phyloP scores from a whole-genome alignment of 1,140 invertebrate genomes.

The Paralvinella palmiformis region DNA sequence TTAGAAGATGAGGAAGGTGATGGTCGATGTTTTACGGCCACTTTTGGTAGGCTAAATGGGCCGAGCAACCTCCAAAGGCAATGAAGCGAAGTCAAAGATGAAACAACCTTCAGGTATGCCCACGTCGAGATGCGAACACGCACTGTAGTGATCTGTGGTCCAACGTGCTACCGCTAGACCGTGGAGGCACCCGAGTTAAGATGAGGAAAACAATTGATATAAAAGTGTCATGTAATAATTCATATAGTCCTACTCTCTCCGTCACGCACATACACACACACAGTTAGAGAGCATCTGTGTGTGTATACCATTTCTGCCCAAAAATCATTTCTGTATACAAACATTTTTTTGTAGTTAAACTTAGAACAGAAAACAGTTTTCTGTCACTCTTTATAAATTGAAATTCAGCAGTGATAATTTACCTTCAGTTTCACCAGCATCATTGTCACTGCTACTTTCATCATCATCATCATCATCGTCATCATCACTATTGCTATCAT shows the following conservation, averaged over 20 bases:
- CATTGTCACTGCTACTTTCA: not conserved
- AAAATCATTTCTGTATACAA: not conserved
- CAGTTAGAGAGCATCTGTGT: not conserved
- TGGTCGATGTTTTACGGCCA: not conserved
- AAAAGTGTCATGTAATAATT: too few species aligned
- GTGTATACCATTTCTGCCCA: not conserved
- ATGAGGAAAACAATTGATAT: too few species aligned
- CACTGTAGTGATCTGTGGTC: too few species aligned
- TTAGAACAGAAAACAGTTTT: not conserved
- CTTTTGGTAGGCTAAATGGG: not conserved
- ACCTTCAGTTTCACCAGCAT: not conserved
- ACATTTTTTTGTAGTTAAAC: not conserved
- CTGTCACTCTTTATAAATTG: not conserved
- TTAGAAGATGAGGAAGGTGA: not conserved
- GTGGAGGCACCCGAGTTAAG: too few species aligned
- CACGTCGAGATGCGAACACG: too few species aligned
- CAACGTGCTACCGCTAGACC: too few species aligned
- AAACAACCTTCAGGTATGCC: too few species aligned
- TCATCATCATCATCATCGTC: constrained; percentile 2
- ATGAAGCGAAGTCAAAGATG: not conserved
- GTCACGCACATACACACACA: not conserved
- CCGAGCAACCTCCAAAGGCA: not conserved
- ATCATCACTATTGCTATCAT: not conserved
- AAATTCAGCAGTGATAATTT: not conserved
- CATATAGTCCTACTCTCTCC: too few species aligned